These are phyloP conservation scores for Cynoglossus semilaevis DNA, from an alignment of 2,113 vertebrate species.

Conservation along the genomic window DNA sequence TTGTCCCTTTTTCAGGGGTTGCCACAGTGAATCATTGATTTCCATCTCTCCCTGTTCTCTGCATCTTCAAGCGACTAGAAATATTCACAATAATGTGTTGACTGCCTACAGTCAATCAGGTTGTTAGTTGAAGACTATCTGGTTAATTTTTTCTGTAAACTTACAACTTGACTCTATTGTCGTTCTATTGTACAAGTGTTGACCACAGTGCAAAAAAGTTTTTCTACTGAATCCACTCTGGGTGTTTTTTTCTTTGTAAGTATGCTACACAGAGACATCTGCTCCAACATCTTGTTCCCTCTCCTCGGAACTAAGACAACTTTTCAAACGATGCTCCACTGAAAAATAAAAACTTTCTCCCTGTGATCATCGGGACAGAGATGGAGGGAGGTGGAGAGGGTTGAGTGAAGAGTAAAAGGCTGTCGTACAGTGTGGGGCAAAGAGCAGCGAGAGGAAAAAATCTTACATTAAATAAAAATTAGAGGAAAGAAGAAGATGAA, in stretches of 20 bases:
- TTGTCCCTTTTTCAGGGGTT: no score
- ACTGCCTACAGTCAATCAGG: no score
- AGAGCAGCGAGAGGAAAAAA: conserved; percentile 29
- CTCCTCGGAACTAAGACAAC: conserved; percentile 34
- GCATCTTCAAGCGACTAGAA: no score
- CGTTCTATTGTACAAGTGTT: no score
- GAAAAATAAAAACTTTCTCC: conserved; percentile 55
- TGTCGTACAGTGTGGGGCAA: conserved; percentile 55
- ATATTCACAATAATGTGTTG: no score
- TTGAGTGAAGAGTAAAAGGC: conserved; percentile 18
- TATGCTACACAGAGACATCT: conserved; percentile 20
- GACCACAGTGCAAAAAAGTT: no score
- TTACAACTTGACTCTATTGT: no score
- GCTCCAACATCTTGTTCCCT: conserved; percentile 34
- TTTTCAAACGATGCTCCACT: conserved; percentile 44
- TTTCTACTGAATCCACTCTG: not conserved
- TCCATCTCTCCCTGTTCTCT: no score
- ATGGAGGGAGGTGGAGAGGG: conserved; percentile 30
- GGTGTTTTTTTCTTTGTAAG: not conserved
- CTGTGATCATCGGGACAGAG: conserved; percentile 53
- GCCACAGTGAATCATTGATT: no score
- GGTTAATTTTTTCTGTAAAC: no score
- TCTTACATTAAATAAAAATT: conserved; percentile 49
- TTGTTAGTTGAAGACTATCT: no score
- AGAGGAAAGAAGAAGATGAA: conserved; percentile 43